phyloP scores from a whole-genome alignment of 2,113 vertebrate species.

The Perca schrenkii region DNA sequence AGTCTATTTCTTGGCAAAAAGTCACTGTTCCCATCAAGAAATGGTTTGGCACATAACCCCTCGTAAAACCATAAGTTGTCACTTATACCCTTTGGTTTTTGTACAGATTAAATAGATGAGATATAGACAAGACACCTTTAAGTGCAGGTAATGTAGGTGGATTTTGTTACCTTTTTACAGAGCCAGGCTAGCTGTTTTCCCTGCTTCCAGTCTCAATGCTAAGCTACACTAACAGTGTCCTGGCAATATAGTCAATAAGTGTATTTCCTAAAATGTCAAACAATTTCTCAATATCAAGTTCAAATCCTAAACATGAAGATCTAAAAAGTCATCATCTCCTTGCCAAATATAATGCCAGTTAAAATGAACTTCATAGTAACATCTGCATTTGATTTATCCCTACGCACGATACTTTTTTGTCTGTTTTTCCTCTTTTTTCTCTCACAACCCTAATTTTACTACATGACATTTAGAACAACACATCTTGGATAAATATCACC shows the following conservation, averaged over 20 bases:
- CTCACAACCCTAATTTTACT: background rate
- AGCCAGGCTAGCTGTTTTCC: background rate
- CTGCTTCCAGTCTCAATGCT: background rate
- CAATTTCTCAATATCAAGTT: background rate
- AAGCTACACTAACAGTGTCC: constrained; percentile 9
- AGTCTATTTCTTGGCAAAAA: constrained; percentile 8
- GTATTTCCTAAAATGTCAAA: constrained; percentile 2
- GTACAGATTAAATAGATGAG: background rate
- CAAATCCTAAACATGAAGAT: background rate
- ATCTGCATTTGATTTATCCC: background rate
- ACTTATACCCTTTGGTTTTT: background rate
- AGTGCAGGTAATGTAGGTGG: background rate
- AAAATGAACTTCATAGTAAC: background rate
- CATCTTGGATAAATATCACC: constrained; percentile 7
- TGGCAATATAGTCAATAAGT: background rate
- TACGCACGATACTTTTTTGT: background rate
- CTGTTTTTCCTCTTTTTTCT: background rate
- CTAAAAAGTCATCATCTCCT: background rate
- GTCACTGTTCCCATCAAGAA: background rate
- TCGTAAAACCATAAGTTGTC: background rate
- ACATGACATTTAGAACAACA: background rate
- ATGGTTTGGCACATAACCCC: background rate
- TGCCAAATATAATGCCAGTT: background rate
- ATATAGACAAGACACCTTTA: background rate
- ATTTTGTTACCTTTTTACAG: background rate